These are phyloP conservation scores for Liopterus haemorrhoidalis DNA, from an alignment of 2,888 invertebrate species.

Conservation along the genomic window DNA sequence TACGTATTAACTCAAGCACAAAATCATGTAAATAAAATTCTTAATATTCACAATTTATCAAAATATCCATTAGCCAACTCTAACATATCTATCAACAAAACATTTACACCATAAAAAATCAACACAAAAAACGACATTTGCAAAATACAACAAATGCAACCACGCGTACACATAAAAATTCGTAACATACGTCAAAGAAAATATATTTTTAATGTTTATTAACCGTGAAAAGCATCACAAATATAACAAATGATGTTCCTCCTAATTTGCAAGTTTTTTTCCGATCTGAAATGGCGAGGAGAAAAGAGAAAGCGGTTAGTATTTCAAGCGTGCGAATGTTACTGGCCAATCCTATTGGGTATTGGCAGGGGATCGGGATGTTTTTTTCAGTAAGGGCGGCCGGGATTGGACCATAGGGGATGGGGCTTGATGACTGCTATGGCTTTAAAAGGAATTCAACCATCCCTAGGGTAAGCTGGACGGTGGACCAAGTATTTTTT, in stretches of 20 bases:
- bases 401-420: slow-evolving; percentile 23
- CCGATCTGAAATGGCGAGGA: slow-evolving; percentile 22
- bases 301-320: slow-evolving; percentile 30
- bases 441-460: slow-evolving; percentile 18
- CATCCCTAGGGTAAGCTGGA: slow-evolving; percentile 13
- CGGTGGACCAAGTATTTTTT: no score
- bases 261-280: slow-evolving; percentile 34
- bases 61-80: no score
- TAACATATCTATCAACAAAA: no score
- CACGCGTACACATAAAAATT: no score
- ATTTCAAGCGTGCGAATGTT: slow-evolving; percentile 34
- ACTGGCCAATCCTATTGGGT: slow-evolving; percentile 28
- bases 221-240: slow-evolving; percentile 28
- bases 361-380: slow-evolving; percentile 32
- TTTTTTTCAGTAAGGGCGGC: slow-evolving; percentile 23
- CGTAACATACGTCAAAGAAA: no score
- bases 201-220: slow-evolving; percentile 27
- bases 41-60: no score
- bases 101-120: no score
- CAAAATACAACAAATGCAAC: no score
- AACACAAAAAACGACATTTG: no score
- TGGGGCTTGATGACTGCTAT: slow-evolving; percentile 3
- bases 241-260: slow-evolving; percentile 33
- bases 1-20: no score
- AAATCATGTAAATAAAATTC: no score